Conservation (phyloP, 1,140 invertebrate species). For the Chionoecetes opilio region DNA sequence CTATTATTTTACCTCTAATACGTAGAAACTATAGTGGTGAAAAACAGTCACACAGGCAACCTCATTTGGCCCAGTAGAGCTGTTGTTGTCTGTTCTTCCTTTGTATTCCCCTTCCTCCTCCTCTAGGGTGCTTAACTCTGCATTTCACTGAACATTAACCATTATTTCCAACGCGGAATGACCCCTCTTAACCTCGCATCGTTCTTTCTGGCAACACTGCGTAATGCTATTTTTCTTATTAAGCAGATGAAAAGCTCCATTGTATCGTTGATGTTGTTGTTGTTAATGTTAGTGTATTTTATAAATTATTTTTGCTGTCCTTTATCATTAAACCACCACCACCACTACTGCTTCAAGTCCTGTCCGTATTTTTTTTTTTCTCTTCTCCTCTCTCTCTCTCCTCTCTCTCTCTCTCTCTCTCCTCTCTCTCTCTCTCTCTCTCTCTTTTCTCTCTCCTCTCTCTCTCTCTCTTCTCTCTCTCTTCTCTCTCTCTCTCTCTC, state of each 20-base stretch:
- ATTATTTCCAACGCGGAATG: slow-evolving; percentile 17
- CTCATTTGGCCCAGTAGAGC: no score
- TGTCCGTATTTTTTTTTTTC: not conserved
- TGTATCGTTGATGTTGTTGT: no score
- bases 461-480: slow-evolving; percentile 1
- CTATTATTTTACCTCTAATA: no score
- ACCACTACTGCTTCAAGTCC: not conserved
- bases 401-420: no score
- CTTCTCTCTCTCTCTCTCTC: slow-evolving; percentile 41
- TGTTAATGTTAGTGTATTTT: no score
- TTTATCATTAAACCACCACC: not conserved
- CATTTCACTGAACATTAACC: not conserved
- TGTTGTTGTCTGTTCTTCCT: no score
- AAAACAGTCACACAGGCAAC: no score
- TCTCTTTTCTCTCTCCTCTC: slow-evolving; percentile 3
- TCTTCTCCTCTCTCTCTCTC: not conserved
- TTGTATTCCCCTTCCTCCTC: not conserved
- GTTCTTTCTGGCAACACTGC: not conserved
- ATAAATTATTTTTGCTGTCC: no score
- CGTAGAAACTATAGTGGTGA: no score
- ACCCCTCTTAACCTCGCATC: not conserved
- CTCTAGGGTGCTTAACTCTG: not conserved
- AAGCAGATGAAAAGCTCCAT: not conserved
- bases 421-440: slow-evolving; percentile 43
- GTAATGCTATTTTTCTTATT: not conserved